Base-by-base conservation (phyloP, 1,140 invertebrate species). In the Laupala kohalensis region DNA sequence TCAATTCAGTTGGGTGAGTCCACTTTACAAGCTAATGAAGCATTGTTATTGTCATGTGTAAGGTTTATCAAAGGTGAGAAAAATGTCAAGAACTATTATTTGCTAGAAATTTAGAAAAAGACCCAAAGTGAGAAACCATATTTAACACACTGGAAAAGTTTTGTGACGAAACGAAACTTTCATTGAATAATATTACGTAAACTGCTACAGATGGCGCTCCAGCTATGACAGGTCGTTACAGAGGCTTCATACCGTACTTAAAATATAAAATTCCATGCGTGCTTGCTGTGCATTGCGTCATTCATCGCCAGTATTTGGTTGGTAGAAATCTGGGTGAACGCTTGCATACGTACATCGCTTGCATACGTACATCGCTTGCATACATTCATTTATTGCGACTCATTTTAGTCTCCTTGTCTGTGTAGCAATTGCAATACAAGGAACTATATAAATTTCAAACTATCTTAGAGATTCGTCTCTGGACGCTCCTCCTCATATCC, bases 141-240 rank as follows among this genome's bases (percentile, higher is more conserved):
- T 67, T 62, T 71, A 69, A 72, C 37, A 71, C 4, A 67, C 70
- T 78, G 53, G 69, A 78, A 71, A 69, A 76, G 29, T 77, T 77
- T 77, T 79, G 74, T 67, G 53, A 77, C 23, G 74, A 74, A 72
- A 76, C 77, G 72, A 72, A 72, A 66, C 75, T 78, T 71, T 75
- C 75, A 25, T 71, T 78, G 26, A 75, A 68, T 68, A 78, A 79
- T 78, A 79, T 79, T 67, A 68, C 77, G 62, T 76, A 75, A 69
- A 73, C 73, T 71, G 76, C 76, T 73, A 78, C 75, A 70, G 77
- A 80, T 77, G 76, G 75, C 69, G 75, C 75, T 75, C 75, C 72
- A 70, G 73, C 77, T 65, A 77, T 77, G 75, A 68, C 74, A 70
- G 76, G 75, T 27, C 68, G 75, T 27, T 75, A 78, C 73, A 73